These are phyloP conservation scores for Drosophila bocki DNA, from an alignment of 1,140 invertebrate genomes.

Conservation along the genomic window DNA sequence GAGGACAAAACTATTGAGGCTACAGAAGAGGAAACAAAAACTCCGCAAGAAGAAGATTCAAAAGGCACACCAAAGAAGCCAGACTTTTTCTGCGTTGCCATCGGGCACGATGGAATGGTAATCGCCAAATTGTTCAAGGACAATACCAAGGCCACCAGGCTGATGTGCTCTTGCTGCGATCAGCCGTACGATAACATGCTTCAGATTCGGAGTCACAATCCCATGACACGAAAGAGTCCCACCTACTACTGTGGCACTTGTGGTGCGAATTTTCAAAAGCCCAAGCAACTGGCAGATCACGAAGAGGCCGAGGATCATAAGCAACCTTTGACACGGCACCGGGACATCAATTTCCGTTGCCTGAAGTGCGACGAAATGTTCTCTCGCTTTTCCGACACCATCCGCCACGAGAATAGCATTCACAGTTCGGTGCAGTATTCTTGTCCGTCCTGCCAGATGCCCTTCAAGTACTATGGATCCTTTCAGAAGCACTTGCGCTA, in stretches of 20 bases:
- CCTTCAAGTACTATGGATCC: background rate
- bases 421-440: background rate
- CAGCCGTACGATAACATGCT: background rate
- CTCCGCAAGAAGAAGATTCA: background rate
- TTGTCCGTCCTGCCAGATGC: conserved; percentile 2
- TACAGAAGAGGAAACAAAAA: background rate
- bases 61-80: too few species aligned
- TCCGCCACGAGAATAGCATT: conserved; percentile 13
- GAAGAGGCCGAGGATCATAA: background rate
- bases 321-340: background rate
- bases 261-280: background rate
- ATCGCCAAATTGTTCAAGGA: conserved; percentile 17
- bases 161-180: conserved; percentile 31
- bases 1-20: background rate
- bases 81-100: conserved; percentile 18
- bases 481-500: background rate
- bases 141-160: conserved; percentile 4
- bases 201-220: conserved; percentile 17
- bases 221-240: background rate
- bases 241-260: conserved; percentile 22
- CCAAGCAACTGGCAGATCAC: background rate
- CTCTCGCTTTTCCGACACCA: conserved; percentile 3
- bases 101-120: conserved; percentile 11
- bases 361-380: conserved; percentile 5
- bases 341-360: conserved; percentile 18